Conservation (phyloP, 2,113 vertebrate genomes). For the Panthera leo region DNA sequence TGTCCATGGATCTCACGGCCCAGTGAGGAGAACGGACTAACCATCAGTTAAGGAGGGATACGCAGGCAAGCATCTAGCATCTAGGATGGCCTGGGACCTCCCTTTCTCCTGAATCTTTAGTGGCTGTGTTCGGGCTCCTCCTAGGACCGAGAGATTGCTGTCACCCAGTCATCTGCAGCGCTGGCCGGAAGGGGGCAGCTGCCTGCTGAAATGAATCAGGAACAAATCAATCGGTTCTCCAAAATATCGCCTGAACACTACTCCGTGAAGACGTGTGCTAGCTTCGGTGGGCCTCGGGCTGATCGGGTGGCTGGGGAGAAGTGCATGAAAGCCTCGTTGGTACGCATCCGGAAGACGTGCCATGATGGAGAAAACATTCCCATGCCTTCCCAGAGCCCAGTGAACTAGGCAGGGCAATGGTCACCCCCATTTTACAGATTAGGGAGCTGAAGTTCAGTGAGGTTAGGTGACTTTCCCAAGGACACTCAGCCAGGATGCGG, state of each 20-base stretch:
- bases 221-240: neutral
- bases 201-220: neutral
- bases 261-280: neutral
- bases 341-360: too few species aligned
- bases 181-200: neutral
- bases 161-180: neutral
- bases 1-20: neutral
- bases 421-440: neutral
- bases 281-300: neutral
- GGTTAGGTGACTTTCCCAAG: neutral
- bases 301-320: neutral
- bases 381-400: neutral
- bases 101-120: neutral
- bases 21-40: neutral
- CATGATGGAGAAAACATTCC: rapidly evolving
- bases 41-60: rapidly evolving
- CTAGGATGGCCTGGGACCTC: neutral
- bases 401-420: neutral
- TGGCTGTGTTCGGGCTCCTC: neutral
- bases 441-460: neutral
- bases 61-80: rapidly evolving
- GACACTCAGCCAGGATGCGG: neutral
- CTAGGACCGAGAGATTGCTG: neutral
- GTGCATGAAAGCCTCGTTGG: neutral
- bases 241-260: neutral